These are phyloP conservation scores for Phalacrocorax carbo DNA, from an alignment of 2,113 vertebrate species.

Conservation along the genomic window DNA sequence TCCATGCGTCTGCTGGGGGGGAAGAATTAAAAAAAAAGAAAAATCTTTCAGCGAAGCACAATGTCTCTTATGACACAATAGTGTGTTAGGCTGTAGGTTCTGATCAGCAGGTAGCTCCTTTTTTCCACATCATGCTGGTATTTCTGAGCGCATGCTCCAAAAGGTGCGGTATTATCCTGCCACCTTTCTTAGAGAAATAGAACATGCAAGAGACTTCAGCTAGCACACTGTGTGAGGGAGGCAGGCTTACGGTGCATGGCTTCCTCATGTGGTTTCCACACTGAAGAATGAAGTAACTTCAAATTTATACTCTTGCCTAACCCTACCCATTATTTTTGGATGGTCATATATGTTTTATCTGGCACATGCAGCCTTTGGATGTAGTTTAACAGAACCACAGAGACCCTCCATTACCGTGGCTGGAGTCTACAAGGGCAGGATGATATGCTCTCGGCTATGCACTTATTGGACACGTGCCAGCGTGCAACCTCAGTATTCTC, in stretches of 20 bases:
- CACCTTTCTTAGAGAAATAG: not conserved
- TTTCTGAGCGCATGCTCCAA: not conserved
- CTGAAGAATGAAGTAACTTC: not conserved
- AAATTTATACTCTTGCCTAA: not conserved
- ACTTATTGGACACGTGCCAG: not conserved
- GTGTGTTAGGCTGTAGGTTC: not conserved
- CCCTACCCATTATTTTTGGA: not conserved
- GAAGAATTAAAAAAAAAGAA: not conserved
- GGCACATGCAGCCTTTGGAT: not conserved
- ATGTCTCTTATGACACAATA: rapidly evolving
- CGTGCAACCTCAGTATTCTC: no score
- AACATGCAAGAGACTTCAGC: no score
- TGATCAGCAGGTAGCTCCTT: not conserved
- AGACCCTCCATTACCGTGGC: not conserved
- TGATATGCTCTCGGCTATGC: not conserved
- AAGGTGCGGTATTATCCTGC: not conserved
- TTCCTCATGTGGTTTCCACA: not conserved
- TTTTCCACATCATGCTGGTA: not conserved
- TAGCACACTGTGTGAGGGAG: no score
- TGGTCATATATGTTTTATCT: not conserved
- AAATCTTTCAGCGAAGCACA: not conserved
- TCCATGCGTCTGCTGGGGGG: slow-evolving; percentile 68
- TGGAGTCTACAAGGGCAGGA: not conserved
- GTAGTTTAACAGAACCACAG: not conserved
- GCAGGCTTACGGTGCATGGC: not conserved